Conservation (phyloP, 2,888 invertebrate species). For the Pollenia angustigena region DNA sequence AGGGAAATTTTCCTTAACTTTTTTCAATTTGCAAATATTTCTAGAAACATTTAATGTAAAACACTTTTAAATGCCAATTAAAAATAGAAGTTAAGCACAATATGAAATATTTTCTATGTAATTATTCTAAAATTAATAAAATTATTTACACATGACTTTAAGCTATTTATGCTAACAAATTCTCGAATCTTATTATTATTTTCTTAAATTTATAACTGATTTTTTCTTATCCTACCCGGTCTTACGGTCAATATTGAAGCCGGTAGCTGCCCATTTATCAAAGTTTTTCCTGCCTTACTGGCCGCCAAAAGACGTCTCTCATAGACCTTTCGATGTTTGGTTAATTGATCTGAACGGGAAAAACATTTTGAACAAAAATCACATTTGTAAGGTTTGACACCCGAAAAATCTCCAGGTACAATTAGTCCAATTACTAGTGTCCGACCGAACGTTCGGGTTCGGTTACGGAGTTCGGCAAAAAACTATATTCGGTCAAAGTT, state of each 20-base stretch:
- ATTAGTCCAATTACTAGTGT: constrained; percentile 90
- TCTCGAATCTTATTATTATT: not conserved
- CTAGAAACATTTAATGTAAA: too few relatives aligned
- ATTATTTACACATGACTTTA: too few relatives aligned
- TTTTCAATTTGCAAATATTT: too few relatives aligned
- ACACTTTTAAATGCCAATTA: too few relatives aligned
- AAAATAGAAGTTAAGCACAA: too few relatives aligned
- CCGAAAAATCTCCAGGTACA: constrained; percentile 98
- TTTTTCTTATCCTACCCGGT: constrained; percentile 83
- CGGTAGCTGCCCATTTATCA: constrained; percentile 77
- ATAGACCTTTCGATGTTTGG: constrained; percentile 95
- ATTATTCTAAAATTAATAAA: too few relatives aligned
- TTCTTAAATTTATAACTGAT: constrained; percentile 74
- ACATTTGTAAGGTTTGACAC: constrained; percentile 96
- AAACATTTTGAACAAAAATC: constrained; percentile 94
- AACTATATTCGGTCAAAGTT: too few relatives aligned
- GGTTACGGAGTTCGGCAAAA: too few relatives aligned
- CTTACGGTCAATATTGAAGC: constrained; percentile 81
- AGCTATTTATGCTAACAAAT: too few relatives aligned
- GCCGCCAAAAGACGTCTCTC: constrained; percentile 86
- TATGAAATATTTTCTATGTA: too few relatives aligned
- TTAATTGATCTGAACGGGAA: constrained; percentile 96
- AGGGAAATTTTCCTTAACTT: too few relatives aligned
- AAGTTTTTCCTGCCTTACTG: constrained; percentile 78
- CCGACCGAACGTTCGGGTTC: too few relatives aligned